Conservation (phyloP, 2,797 vertebrate species). For the Urocyon cinereoargenteus region DNA sequence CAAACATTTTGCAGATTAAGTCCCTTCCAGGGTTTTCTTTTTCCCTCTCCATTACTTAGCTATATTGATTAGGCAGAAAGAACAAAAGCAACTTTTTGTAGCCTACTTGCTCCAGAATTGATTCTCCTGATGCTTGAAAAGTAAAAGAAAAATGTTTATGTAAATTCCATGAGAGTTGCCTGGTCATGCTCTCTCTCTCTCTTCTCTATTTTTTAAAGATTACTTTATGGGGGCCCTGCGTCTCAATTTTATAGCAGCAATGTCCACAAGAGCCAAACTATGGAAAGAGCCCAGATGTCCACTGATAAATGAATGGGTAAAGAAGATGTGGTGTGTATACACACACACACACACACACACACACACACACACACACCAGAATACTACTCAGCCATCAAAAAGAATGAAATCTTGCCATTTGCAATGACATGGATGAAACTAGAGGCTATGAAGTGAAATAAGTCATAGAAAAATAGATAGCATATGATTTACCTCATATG, state of each 20-base stretch:
- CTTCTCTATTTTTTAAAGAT: background rate
- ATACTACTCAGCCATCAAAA: background rate
- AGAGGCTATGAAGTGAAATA: background rate
- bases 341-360: no score
- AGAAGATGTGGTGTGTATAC: background rate
- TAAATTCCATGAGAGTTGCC: background rate
- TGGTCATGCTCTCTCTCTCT: background rate
- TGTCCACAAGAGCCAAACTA: background rate
- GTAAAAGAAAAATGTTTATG: background rate
- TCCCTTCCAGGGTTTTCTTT: background rate
- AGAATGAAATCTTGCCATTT: background rate
- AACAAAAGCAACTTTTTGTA: conserved; percentile 3
- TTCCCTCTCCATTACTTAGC: background rate
- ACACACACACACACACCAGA: background rate
- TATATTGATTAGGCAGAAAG: background rate
- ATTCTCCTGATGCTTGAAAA: background rate
- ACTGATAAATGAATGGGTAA: background rate
- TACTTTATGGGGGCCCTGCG: background rate
- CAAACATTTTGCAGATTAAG: background rate
- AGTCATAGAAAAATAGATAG: background rate
- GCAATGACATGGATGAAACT: background rate
- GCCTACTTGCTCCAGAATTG: background rate
- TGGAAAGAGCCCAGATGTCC: background rate
- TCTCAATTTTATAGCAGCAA: background rate
- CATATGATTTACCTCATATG: background rate